A percentile compares a stretch with the other conserved stretches of the same genome.
Conservation (phyloP, 2,888 invertebrate species). For the Brachyptera putata region DNA sequence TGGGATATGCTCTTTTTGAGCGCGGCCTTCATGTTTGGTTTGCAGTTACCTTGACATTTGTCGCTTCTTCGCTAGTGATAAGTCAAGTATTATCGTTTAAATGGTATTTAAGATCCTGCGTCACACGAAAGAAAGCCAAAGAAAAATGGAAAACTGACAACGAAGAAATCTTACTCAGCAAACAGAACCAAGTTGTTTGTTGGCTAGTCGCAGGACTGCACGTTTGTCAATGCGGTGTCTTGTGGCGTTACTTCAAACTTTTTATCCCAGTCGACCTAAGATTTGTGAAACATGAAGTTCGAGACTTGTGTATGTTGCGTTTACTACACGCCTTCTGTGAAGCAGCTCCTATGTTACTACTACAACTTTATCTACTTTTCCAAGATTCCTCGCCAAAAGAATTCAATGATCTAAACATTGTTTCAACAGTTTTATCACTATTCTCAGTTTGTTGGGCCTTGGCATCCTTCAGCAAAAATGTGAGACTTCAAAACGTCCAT, state of each 20-base stretch:
- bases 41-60: constrained; percentile 63
- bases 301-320: constrained; percentile 67
- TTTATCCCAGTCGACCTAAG: constrained; percentile 78
- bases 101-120: constrained; percentile 59
- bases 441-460: constrained; percentile 89
- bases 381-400: constrained; percentile 46
- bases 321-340: constrained; percentile 84
- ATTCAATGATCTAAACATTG: constrained; percentile 71
- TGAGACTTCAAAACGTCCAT: constrained; percentile 74
- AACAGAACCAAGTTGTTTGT: constrained; percentile 47
- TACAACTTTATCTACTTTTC: constrained; percentile 72
- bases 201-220: constrained; percentile 59
- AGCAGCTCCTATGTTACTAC: constrained; percentile 80
- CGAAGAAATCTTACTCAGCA: constrained; percentile 24
- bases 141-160: constrained; percentile 33
- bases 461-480: constrained; percentile 86
- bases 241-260: constrained; percentile 71
- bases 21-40: constrained; percentile 61
- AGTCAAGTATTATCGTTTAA: constrained; percentile 71
- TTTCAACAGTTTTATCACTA: constrained; percentile 74
- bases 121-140: constrained; percentile 31
- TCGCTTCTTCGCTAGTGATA: constrained; percentile 67
- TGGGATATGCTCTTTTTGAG: constrained; percentile 77
- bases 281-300: constrained; percentile 75
- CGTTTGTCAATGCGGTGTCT: constrained; percentile 45